Evolutionary conservation across 2,113 vertebrate genomes (phyloP), one percentile per base, ranked within the genome.

Genomic region (Apteryx mantelli): DNA sequence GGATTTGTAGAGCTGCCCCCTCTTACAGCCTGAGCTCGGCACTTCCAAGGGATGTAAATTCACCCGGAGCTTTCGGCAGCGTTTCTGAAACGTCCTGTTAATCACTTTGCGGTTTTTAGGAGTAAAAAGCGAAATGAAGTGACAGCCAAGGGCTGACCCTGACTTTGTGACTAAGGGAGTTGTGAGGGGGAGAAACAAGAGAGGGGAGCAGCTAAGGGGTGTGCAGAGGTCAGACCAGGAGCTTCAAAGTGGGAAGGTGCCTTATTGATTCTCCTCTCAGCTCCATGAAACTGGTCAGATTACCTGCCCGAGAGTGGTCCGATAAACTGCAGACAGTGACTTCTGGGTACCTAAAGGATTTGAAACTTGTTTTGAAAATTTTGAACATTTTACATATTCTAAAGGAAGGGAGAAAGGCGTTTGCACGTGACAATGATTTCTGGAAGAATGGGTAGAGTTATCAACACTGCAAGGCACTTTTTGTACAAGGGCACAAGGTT

Each of bases 51-150:
- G 38, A 86, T 90, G 25, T 40, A 86, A 94, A 88, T 69, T 73
- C 73, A 86, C 56, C 85, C 89, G 4, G 3, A 86, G 76, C 46
- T 86, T 82, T 74, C 88, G 89, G 94, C 50, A 86, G 60, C 2
- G 0, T 75, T 91, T 94, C 91, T 75, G 89, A 95, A 95, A 93
- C 82, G 95, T 80, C 71, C 55, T 87, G 63, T 88, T 95, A 92
- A 95, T 81, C 53, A 15, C 34, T 89, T 82, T 2, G 44, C 0
- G 13, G 48, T 60, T 95, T 95, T 71, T 13, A 89, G 88, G 75
- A 88, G 64, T 10, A 85, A 91, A 80, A 92, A 10, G 2, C 82
- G 58, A 79, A 92, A 81, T 63, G 13, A 66, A 91, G 87, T 46
- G 0, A 92, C 92, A 88, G 75, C 52, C 42, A 32, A 78, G 38